Evolutionary conservation across 2,888 invertebrate species (phyloP).

Genomic region (Piscicola geometra): DNA sequence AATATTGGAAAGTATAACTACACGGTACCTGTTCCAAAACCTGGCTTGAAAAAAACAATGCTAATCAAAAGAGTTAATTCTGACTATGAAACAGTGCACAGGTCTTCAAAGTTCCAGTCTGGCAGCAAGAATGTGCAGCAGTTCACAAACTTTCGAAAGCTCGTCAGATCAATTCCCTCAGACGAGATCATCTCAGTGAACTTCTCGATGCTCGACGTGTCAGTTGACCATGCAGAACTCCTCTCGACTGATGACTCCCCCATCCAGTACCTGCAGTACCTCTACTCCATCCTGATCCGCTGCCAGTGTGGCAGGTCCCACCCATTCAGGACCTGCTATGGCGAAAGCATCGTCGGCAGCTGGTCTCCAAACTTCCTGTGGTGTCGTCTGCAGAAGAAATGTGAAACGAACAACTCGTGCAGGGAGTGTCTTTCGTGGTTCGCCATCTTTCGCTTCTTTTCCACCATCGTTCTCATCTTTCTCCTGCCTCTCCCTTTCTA

Average conservation of each 20-base stretch:
- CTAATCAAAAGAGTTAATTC: slow-evolving; percentile 41
- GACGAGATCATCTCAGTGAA: slow-evolving; percentile 41
- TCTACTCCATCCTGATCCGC: slow-evolving; percentile 41
- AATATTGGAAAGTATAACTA: slow-evolving; percentile 51
- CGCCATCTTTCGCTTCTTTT: slow-evolving; percentile 37
- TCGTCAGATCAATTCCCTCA: slow-evolving; percentile 41
- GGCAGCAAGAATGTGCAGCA: slow-evolving; percentile 26
- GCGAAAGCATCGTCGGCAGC: slow-evolving; percentile 43
- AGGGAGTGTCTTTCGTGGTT: slow-evolving; percentile 41
- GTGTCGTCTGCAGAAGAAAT: slow-evolving; percentile 38
- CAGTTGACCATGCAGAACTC: slow-evolving; percentile 41
- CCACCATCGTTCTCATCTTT: slow-evolving; percentile 38
- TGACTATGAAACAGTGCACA: slow-evolving; percentile 25
- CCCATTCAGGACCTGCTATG: slow-evolving; percentile 43
- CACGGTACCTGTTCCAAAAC: slow-evolving; percentile 43
- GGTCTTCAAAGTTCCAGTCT: slow-evolving; percentile 16
- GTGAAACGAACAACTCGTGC: slow-evolving; percentile 41
- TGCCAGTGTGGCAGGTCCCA: slow-evolving; percentile 40
- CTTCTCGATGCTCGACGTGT: slow-evolving; percentile 41
- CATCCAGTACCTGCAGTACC: slow-evolving; percentile 40
- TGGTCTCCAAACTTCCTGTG: slow-evolving; percentile 43
- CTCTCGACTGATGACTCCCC: slow-evolving; percentile 42
- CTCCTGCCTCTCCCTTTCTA: slow-evolving; percentile 41
- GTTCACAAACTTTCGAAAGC: slow-evolving; percentile 40
- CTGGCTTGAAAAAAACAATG: slow-evolving; percentile 41